phyloP scores from a whole-genome alignment of 2,888 invertebrate species.

The Spodoptera littoralis region DNA sequence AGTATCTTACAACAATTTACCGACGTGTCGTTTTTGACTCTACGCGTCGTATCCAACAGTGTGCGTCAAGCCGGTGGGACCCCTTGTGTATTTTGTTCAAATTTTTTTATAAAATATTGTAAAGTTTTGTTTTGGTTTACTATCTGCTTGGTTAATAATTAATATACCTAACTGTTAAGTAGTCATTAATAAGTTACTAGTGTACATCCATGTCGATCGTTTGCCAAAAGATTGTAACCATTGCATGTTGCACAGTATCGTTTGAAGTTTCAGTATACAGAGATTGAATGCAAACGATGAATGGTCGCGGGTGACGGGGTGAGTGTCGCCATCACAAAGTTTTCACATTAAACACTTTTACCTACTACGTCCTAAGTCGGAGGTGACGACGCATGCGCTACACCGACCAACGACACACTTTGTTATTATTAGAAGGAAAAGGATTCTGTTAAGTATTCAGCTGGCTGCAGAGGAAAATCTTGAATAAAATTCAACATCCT shows the following conservation, averaged over 20 bases:
- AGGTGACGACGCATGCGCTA: conserved; percentile 67
- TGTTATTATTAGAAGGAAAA: conserved; percentile 57
- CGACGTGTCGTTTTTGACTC: too few relatives aligned
- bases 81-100: conserved; percentile 24
- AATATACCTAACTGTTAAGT: conserved; percentile 18
- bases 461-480: conserved; percentile 30
- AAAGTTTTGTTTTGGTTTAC: conserved; percentile 19
- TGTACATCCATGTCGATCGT: neutral
- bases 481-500: conserved; percentile 41
- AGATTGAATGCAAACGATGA: conserved; percentile 65
- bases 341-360: conserved; percentile 77
- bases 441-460: conserved; percentile 39
- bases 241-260: conserved; percentile 10
- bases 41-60: neutral
- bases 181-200: conserved; percentile 1
- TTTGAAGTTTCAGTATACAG: conserved; percentile 52
- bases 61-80: conserved; percentile 22
- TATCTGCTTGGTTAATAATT: conserved; percentile 21
- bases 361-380: conserved; percentile 62
- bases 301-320: conserved; percentile 66
- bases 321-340: conserved; percentile 72
- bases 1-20: too few relatives aligned
- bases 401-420: conserved; percentile 56
- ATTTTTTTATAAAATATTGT: conserved; percentile 18
- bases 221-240: neutral